Base-by-base conservation (phyloP, 2,113 vertebrate genomes). In the Tetraodon nigroviridis region DNA sequence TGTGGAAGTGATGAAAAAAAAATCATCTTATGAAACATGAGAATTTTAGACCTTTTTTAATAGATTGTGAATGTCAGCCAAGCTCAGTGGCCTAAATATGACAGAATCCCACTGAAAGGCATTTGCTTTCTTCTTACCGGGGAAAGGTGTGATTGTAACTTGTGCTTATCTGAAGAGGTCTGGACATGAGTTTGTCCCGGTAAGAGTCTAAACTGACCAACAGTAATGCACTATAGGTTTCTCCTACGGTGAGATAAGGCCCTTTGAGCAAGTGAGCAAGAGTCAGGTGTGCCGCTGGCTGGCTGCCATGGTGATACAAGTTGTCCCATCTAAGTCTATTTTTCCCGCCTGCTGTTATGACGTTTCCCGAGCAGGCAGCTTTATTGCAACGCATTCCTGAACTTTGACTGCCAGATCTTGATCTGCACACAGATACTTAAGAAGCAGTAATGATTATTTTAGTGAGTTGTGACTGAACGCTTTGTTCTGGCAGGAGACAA, bases 341-440 rank as follows among this genome's bases (percentile, higher is more conserved):
- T 55, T 73, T 52, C 59, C 59, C 21, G 12, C 48, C 47, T 29
- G 50, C 72, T 75, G 77, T 81, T 82, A 80, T 84, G 80, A 82
- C 75, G 79, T 86, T 84, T 86, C 75, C 72, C 56, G 32, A 75
- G 73, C 60, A 85, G 77, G 79, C 67, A 76, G 76, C 79, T 85
- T 88, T 89, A 87, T 84, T 86, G 78, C 72, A 69, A 64, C 58
- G 61, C 82, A 87, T 89, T 87, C 81, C 79, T 79, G 66, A 79
- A 55, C 69, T 75, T 46, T 75, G 78, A 78, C 81, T 84, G 80
- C 70, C 77, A 65, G 75, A 79, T 84, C 79, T 65, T 82, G 71
- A 82, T 76, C 70, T 83, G 76, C 76, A 79, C 84, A 79, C 81
- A 79, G 75, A 69, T 79, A 83, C 79, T 85, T 76, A 84, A 79